These are phyloP conservation scores for Capromys pilorides DNA, from an alignment of 2,797 vertebrate species.

Conservation along the genomic window DNA sequence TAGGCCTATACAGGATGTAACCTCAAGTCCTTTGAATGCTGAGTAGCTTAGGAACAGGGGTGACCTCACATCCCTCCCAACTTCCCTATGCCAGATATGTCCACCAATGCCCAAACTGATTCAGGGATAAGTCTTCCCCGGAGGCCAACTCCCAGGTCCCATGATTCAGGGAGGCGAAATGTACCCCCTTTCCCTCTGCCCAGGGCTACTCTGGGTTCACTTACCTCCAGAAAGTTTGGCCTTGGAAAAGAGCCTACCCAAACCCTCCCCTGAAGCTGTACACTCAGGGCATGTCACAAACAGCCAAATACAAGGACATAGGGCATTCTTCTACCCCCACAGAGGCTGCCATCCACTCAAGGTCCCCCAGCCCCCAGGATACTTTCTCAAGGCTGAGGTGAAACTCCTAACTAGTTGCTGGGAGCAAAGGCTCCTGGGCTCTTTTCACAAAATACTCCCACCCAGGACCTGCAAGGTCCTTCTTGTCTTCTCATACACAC, in stretches of 20 bases:
- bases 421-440: conserved; percentile 8
- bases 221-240: background rate
- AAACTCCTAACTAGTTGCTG: conserved; percentile 30
- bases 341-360: background rate
- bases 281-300: conserved; percentile 11
- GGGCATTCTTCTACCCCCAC: background rate
- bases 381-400: background rate
- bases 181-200: background rate
- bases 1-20: background rate
- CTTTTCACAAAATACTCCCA: background rate
- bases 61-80: background rate
- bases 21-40: background rate
- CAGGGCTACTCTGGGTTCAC: background rate
- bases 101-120: background rate
- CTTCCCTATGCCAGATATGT: background rate
- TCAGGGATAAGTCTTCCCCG: background rate
- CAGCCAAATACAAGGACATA: background rate
- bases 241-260: background rate
- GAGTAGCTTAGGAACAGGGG: background rate
- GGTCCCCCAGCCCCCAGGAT: background rate
- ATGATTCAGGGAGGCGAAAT: background rate
- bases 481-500: background rate
- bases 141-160: background rate
- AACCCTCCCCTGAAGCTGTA: background rate
- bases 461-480: background rate